Conservation (phyloP, 2,888 invertebrate species). For the Rotaria socialis region DNA sequence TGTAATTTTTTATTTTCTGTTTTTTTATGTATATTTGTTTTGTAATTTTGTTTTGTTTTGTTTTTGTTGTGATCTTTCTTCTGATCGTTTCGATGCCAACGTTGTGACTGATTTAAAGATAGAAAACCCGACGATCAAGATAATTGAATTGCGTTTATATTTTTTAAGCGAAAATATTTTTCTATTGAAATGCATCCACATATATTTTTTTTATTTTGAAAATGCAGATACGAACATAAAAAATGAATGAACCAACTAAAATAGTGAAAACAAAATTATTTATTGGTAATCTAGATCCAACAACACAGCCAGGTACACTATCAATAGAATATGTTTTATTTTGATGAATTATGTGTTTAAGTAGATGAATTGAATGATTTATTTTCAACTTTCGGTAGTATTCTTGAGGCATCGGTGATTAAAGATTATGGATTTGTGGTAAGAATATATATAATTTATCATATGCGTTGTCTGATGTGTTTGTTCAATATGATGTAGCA, state of each 20-base stretch:
- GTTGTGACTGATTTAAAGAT: not conserved
- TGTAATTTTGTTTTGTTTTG: not conserved
- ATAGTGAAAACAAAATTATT: slow-evolving; percentile 22
- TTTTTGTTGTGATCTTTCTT: not conserved
- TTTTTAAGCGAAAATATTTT: not conserved
- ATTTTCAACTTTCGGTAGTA: not conserved
- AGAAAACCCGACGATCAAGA: not conserved
- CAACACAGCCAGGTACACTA: not conserved
- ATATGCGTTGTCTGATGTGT: not conserved
- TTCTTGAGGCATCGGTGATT: slow-evolving; percentile 6
- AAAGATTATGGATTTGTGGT: slow-evolving; percentile 35
- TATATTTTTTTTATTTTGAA: not conserved
- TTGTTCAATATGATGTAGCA: not conserved
- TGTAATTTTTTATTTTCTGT: not conserved
- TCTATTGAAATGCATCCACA: not conserved
- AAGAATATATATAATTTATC: not conserved
- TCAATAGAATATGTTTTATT: not conserved
- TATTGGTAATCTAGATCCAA: slow-evolving; percentile 17
- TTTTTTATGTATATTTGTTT: not conserved
- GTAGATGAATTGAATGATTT: not conserved
- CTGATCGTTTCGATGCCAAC: not conserved
- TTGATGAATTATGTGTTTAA: not conserved
- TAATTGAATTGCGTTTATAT: not conserved
- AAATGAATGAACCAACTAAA: not conserved
- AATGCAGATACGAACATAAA: slow-evolving; percentile 20